Evolutionary conservation across 2,888 invertebrate genomes (phyloP).

Genomic region (Phanerotoma sp.): DNA sequence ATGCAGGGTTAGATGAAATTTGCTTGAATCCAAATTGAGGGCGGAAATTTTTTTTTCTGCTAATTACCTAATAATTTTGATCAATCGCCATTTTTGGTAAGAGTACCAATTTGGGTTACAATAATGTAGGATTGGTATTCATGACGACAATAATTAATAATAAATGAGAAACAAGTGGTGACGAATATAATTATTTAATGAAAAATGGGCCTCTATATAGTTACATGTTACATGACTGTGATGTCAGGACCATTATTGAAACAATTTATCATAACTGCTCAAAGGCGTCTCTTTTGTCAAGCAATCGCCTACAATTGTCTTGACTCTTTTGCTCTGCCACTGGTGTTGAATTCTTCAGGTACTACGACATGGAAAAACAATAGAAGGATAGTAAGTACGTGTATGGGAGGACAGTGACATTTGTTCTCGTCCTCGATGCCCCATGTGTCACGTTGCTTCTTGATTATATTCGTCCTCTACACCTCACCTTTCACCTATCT

Average conservation of each 20-base stretch:
- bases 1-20: no score
- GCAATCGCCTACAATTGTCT: slow-evolving; percentile 13
- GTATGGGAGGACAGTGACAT: slow-evolving; percentile 40
- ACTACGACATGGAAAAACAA: slow-evolving; percentile 27
- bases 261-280: neutral
- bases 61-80: no score
- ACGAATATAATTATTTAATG: neutral
- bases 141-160: neutral
- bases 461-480: slow-evolving; percentile 19
- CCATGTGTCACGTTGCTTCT: slow-evolving; percentile 14
- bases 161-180: neutral
- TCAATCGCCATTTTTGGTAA: neutral
- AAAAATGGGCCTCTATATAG: neutral
- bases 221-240: neutral
- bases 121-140: no score
- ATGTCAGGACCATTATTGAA: neutral
- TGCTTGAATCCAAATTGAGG: no score
- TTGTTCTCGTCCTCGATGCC: slow-evolving; percentile 29
- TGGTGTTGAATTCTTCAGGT: slow-evolving; percentile 21
- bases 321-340: slow-evolving; percentile 10
- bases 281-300: neutral
- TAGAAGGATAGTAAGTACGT: slow-evolving; percentile 25
- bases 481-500: slow-evolving; percentile 38
- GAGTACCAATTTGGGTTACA: neutral
- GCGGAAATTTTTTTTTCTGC: no score